phyloP scores from a whole-genome alignment of 2,797 vertebrate genomes.

The Amniataba percoides region DNA sequence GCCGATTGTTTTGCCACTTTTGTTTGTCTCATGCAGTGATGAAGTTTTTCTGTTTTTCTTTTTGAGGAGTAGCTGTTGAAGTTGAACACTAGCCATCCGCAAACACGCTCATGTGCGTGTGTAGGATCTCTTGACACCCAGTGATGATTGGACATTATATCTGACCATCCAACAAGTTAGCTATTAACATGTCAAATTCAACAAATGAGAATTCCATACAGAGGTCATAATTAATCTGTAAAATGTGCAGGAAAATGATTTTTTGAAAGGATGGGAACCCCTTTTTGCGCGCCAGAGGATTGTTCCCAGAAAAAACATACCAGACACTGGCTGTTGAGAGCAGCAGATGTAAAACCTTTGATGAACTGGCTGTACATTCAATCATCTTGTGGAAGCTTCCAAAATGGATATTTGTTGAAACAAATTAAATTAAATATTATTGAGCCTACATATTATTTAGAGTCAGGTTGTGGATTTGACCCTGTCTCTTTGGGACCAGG shows the following conservation, averaged over 20 bases:
- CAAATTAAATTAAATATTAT: neutral
- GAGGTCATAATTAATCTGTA: neutral
- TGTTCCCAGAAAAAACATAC: slow-evolving; percentile 18
- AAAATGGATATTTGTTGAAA: neutral
- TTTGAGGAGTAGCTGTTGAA: neutral
- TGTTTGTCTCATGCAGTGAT: neutral
- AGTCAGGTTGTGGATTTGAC: slow-evolving; percentile 14
- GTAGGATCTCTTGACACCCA: neutral
- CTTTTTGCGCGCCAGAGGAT: neutral
- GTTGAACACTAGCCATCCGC: neutral
- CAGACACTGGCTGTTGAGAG: slow-evolving; percentile 10
- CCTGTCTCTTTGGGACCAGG: neutral
- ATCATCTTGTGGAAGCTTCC: neutral
- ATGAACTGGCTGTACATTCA: slow-evolving; percentile 25
- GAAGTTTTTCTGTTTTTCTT: too few relatives aligned
- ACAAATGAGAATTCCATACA: neutral
- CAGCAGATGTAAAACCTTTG: slow-evolving; percentile 20
- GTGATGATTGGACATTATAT: neutral
- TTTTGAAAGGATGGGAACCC: slow-evolving; percentile 20
- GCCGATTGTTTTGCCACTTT: neutral
- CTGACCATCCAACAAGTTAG: neutral
- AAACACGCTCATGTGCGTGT: neutral
- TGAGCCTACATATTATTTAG: neutral
- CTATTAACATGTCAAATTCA: slow-evolving; percentile 11
- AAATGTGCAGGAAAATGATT: slow-evolving; percentile 2